Evolutionary conservation across 2,113 vertebrate genomes (phyloP).

Genomic region (Struthio camelus): DNA sequence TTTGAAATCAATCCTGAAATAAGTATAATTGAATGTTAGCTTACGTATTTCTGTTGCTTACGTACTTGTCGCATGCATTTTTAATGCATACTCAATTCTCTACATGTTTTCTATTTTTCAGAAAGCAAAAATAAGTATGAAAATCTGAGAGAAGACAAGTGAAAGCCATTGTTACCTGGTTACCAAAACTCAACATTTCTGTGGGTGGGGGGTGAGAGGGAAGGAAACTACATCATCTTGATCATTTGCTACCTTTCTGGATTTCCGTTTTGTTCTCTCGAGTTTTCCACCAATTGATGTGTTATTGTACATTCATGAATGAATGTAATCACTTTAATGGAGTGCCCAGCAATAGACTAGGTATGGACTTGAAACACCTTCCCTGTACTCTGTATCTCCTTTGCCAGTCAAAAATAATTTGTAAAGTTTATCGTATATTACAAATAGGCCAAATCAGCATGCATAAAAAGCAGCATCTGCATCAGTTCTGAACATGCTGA

Average conservation of each 20-base stretch:
- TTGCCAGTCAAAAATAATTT: conserved; percentile 41
- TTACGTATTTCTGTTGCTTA: not conserved
- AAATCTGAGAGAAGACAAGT: conserved; percentile 80
- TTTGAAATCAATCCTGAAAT: not conserved
- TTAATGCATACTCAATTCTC: not conserved
- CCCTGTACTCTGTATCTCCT: conserved; percentile 16
- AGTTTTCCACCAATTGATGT: conserved; percentile 46
- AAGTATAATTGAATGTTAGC: not conserved
- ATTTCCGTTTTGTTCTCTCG: conserved; percentile 57
- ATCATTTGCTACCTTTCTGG: conserved; percentile 57
- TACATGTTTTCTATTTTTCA: conserved; percentile 62
- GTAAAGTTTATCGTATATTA: conserved; percentile 54
- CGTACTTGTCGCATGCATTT: not conserved
- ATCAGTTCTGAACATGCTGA: conserved; percentile 64
- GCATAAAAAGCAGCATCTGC: conserved; percentile 21
- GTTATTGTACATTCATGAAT: conserved; percentile 48
- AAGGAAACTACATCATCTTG: conserved; percentile 45
- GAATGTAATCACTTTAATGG: conserved; percentile 48
- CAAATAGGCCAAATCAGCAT: conserved; percentile 52
- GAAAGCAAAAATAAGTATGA: conserved; percentile 99
- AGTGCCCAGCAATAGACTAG: conserved; percentile 61
- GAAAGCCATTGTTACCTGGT: conserved; percentile 15
- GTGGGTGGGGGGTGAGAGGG: conserved; percentile 22
- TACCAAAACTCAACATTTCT: conserved; percentile 39
- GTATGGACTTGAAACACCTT: conserved; percentile 55